Base-by-base conservation (phyloP, 1,140 invertebrate species). In the Drosophila insularis region DNA sequence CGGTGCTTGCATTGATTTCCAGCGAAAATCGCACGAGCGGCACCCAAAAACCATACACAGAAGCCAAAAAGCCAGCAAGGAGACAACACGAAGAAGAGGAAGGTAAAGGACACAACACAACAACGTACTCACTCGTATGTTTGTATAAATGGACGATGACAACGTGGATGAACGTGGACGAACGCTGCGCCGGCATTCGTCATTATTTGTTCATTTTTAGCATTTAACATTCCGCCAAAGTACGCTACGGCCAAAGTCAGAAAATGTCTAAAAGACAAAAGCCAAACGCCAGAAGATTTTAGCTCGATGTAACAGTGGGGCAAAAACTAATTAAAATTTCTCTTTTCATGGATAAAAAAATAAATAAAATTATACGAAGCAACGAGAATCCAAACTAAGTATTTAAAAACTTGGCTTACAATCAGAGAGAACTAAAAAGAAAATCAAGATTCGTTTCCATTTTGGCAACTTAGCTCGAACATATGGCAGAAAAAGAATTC, bases 151-250 rank as follows among this genome's bases (percentile, higher is more conserved):
- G 6, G 40, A 62, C 40, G 32, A 55, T n/a, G 35, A 32, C 17
- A 35, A 75, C 27, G 37, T 32, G n/a, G 8, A 53, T 43, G 27
- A 46, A 39, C 59, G 63, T 40, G 71, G 50, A 67, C 66, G 74
- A 13, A 37, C 35, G 11, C 35, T 10, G 3, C 70, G 73, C 55
- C 70, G 84, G 84, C 84, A 89, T 89, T 89, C 84, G 84, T 89
- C 84, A 89, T 89, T 89, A 89, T 89, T 89, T 89, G 84, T 89
- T 89, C 84, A 89, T 89, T 89, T 89, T 89, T 89, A 89, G 80
- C 84, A 78, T 89, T 89, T 89, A 89, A 89, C 80, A 89, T 89
- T 89, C 84, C 84, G 84, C 80, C 80, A 84, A 77, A 84, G 80
- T 80, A 46, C 73, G 64, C 46, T 73, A 79, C 68, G 63, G 65